Base-by-base conservation (phyloP, 1,140 invertebrate species). In the Acyrthosiphon pisum region DNA sequence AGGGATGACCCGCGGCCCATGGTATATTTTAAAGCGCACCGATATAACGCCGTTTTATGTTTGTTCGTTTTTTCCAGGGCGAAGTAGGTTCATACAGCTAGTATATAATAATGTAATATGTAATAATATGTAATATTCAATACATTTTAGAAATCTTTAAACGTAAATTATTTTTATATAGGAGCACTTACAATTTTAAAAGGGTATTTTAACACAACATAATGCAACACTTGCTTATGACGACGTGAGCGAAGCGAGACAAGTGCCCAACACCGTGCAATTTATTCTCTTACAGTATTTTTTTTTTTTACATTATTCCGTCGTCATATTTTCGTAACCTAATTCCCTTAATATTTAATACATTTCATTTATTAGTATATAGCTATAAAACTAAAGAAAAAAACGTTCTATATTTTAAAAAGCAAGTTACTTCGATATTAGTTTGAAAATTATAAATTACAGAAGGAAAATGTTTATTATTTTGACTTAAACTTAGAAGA, bases 101-200 rank as follows among this genome's bases (percentile, higher is more conserved):
- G 14, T n/a, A n/a, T n/a, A 60, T 41, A 41, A 41, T 3, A 41
- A 41, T 41, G 30, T 68, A 9, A 4, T 14, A n/a, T 30, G 30
- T 68, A 9, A 4, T 14, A n/a, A 14, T 30, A 14, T n/a, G 14
- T 76, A 76, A 76, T 76, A 76, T n/a, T 35, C n/a, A n/a, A 76
- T 76, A 76, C 26, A 18, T 76, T 76, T 53, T 53, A 20, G 50
- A 53, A 53, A 23, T 53, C 4, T 53, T 53, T 76, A n/a, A 76
- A n/a, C 60, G n/a, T 76, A 76, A 76, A 9, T 76, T 76, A 76
- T n/a, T 76, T n/a, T 76, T 76, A 76, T 76, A 76, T n/a, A 41
- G 41, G 4, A 76, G 60, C n/a, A 76, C 60, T 76, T n/a, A 76
- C n/a, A 76, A 76, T 76, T 76, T 76, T 76, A 76, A 76, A 76